Conservation (phyloP, 2,113 vertebrate species). For the Laterallus jamaicensis region DNA sequence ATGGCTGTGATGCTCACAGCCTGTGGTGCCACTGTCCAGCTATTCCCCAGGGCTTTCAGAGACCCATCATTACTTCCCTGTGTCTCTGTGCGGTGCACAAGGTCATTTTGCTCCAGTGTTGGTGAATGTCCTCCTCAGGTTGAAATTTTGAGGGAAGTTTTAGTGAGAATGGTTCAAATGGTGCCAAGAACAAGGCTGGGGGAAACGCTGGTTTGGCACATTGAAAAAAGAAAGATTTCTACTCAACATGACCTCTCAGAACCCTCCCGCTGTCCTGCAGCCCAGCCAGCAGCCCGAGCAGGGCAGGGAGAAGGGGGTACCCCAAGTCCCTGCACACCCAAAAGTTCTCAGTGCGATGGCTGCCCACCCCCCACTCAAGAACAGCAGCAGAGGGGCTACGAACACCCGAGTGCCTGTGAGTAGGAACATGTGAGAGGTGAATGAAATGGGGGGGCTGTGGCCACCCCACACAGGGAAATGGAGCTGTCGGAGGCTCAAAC, state of each 20-base stretch:
- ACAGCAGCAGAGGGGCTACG: neutral
- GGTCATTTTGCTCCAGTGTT: neutral
- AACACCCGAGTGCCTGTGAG: neutral
- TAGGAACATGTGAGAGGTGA: neutral
- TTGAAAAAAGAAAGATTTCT: rapidly evolving
- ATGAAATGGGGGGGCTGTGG: neutral
- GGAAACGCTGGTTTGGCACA: conserved; percentile 10
- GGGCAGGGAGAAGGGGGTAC: neutral
- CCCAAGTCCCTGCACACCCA: neutral
- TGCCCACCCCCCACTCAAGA: too few species aligned
- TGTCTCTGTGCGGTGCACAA: neutral
- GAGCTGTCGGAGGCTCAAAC: neutral
- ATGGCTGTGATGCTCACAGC: neutral
- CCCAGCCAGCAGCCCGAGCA: rapidly evolving
- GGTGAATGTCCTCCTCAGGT: conserved; percentile 1
- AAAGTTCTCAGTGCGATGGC: neutral
- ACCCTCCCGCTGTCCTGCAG: neutral
- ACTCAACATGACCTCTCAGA: too few species aligned
- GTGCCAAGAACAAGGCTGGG: neutral
- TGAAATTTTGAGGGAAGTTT: conserved; percentile 41
- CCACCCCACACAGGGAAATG: neutral
- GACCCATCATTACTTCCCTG: neutral
- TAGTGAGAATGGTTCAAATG: neutral
- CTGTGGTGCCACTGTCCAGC: neutral
- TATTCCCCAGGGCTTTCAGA: neutral